Percentiles rank a stretch among this genome's conserved stretches.
phyloP scores from a whole-genome alignment of 2,888 invertebrate genomes.

The Fragum sueziense region DNA sequence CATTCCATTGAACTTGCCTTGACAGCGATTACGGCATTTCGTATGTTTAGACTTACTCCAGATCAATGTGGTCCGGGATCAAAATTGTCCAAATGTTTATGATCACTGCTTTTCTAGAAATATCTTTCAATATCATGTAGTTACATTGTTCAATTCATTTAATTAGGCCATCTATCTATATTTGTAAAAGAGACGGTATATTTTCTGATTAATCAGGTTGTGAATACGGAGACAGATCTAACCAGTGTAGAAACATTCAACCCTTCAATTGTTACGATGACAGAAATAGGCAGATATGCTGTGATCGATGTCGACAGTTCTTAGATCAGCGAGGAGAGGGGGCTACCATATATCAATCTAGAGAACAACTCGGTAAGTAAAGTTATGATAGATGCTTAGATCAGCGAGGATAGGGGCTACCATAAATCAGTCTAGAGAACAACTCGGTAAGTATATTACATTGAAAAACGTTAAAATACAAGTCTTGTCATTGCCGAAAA shows the following conservation, averaged over 20 bases:
- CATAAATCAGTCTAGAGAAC: not conserved
- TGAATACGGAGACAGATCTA: slow-evolving; percentile 74
- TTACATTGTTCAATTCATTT: too few relatives aligned
- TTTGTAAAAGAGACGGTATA: too few relatives aligned
- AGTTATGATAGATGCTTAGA: too few relatives aligned
- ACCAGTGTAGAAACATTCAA: slow-evolving; percentile 68
- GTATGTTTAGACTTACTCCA: too few relatives aligned
- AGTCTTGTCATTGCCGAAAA: not conserved
- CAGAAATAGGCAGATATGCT: slow-evolving; percentile 71
- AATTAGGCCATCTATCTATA: too few relatives aligned
- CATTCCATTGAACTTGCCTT: too few relatives aligned
- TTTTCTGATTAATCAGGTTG: slow-evolving; percentile 58
- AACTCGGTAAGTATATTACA: not conserved
- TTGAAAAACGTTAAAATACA: not conserved
- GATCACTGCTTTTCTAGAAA: too few relatives aligned
- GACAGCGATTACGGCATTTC: too few relatives aligned
- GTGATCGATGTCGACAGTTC: slow-evolving; percentile 65
- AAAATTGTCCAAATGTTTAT: too few relatives aligned
- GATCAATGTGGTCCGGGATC: too few relatives aligned
- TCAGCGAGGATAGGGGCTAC: too few relatives aligned
- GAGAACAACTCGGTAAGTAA: slow-evolving; percentile 9
- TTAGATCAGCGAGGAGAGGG: slow-evolving; percentile 32
- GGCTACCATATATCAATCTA: not conserved
- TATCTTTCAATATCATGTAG: too few relatives aligned
- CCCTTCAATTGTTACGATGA: slow-evolving; percentile 72